Base-by-base conservation (phyloP, 2,797 vertebrate genomes). In the Psittacula derbiana region DNA sequence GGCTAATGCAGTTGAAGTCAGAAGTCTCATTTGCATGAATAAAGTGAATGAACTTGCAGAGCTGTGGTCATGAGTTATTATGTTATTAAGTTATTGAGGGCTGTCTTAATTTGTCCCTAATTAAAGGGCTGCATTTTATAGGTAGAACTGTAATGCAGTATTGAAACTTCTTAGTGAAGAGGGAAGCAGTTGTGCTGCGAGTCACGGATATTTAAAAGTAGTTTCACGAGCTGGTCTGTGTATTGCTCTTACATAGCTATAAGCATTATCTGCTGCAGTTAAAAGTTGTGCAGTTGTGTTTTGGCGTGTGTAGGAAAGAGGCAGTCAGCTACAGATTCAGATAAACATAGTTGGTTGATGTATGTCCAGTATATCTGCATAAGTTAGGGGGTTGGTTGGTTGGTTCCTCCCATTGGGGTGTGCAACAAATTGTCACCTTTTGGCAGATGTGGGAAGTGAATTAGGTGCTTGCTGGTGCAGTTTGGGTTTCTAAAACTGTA, bases 61-160 rank as follows among this genome's bases (percentile, higher is more conserved):
- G 20, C 27, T 92, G 86, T 49, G 83, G 72, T 74, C 53, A 18
- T 27, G 41, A 74, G 43, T 72, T 86, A 47, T 57, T 60, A 44
- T 16, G 25, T 67, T 83, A 78, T 13, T 72, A 81, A 72, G 46
- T 62, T 92, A 50, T 71, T 65, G 43, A 70, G 55, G 31, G 50
- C 81, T 80, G 52, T 28, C 80, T 73, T 76, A 72, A 86, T 96
- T 85, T 91, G 78, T 72, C 55, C 44, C 43, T 79, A 88, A 66
- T 84, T 84, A 86, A 88, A 88, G 33, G 60, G 40, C 80, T 92
- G 43, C 30, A 28, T 84, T 83, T 93, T 88, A 46, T 43, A 70
- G 86, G 53, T 40, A n/a, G 66, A 64, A 31, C 66, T 75, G 38
- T 84, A 86, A 88, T 20, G 8, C 27, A 30, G 7, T 44, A 31